A percentile compares a stretch with the other conserved stretches of the same genome.
These are phyloP conservation scores for Lateolabrax maculatus DNA, from an alignment of 2,797 vertebrate species.

Conservation along the genomic window DNA sequence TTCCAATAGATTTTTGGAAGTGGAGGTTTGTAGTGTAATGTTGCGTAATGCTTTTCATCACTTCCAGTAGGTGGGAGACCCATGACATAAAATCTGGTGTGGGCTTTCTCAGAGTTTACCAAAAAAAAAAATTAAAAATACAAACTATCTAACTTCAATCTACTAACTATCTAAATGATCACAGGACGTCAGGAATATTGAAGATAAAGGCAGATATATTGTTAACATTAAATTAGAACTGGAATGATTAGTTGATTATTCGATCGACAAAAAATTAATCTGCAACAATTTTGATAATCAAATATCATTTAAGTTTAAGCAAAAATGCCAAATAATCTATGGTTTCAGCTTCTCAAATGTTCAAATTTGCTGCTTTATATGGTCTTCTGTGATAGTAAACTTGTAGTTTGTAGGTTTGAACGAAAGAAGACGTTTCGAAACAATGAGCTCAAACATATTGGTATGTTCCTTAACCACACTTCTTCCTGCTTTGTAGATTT, in stretches of 20 bases:
- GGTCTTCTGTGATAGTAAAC: background rate
- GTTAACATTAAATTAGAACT: background rate
- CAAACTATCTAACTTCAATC: too few species aligned
- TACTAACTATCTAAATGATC: background rate
- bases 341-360: background rate
- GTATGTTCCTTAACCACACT: background rate
- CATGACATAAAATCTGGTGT: background rate
- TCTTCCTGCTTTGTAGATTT: background rate
- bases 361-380: background rate
- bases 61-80: background rate
- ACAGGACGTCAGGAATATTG: background rate
- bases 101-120: background rate
- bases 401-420: background rate
- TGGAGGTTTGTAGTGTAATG: background rate
- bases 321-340: background rate
- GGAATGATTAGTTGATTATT: background rate
- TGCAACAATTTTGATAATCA: background rate
- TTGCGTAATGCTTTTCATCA: background rate
- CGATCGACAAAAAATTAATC: background rate
- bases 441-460: background rate
- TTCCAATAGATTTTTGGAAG: slow-evolving; percentile 7
- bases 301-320: background rate
- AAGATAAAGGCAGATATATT: background rate
- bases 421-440: background rate
- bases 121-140: background rate